Percentiles rank a stretch among this genome's conserved stretches.
Evolutionary conservation across 53 echinoderm and acorn worm genomes (phyloP).

Genomic region (Mesocentrotus franciscanus): DNA sequence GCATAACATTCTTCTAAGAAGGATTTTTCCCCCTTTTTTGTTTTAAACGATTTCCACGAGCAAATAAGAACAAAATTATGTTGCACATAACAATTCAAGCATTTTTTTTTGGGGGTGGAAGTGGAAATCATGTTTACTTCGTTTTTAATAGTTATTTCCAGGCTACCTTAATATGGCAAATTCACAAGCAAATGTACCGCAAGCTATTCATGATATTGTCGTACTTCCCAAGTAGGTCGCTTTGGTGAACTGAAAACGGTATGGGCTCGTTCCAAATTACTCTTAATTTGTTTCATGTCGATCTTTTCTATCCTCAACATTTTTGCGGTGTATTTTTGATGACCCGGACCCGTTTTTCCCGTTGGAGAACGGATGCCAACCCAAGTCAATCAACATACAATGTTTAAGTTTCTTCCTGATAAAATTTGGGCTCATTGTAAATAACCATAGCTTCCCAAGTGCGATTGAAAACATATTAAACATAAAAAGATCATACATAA

Average conservation of each 20-base stretch:
- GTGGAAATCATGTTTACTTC: neutral
- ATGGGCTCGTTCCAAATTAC: neutral
- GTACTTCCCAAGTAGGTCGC: neutral
- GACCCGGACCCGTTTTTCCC: neutral
- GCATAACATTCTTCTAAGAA: no score
- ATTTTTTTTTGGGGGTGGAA: neutral
- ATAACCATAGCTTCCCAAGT: no score
- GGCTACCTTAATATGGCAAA: neutral
- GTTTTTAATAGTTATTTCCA: neutral
- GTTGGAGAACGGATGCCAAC: neutral
- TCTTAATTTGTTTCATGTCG: slow-evolving; percentile 29
- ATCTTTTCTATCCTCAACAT: neutral
- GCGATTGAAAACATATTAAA: no score
- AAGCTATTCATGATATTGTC: neutral
- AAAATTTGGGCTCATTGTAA: no score
- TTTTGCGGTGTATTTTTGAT: neutral
- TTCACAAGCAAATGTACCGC: neutral
- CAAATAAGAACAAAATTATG: no score
- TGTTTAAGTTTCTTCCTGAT: neutral
- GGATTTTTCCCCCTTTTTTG: no score
- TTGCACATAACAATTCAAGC: no score
- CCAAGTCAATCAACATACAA: neutral
- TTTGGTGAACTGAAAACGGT: neutral
- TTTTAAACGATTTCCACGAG: no score
- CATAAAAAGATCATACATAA: no score